Evolutionary conservation across 2,113 vertebrate species (phyloP).

Genomic region (Gymnorhina tibicen): DNA sequence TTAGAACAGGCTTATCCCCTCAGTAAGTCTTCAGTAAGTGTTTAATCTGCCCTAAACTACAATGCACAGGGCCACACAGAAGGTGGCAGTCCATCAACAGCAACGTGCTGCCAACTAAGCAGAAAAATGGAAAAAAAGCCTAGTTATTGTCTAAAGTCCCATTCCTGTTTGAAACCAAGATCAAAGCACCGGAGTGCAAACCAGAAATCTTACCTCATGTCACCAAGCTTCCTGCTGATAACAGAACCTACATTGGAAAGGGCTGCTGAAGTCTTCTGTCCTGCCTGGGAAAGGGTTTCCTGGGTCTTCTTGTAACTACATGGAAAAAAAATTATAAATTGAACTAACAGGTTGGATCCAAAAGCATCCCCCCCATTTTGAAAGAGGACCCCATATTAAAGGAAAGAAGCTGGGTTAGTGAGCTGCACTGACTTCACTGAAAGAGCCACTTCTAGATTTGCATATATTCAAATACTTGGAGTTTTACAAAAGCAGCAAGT

Average conservation of each 20-base stretch:
- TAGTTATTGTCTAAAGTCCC: not conserved
- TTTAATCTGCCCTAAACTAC: not conserved
- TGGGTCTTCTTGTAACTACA: slow-evolving; percentile 96
- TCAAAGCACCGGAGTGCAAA: not conserved
- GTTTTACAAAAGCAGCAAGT: not conserved
- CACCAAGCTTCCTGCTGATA: slow-evolving; percentile 88
- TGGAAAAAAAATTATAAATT: not conserved
- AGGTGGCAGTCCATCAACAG: not conserved
- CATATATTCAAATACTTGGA: not conserved
- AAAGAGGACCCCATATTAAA: not conserved
- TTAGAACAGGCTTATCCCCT: not conserved
- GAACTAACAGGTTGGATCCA: not conserved
- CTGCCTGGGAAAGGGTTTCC: slow-evolving; percentile 93
- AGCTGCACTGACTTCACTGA: not conserved
- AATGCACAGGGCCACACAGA: not conserved
- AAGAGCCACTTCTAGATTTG: not conserved
- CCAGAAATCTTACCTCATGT: slow-evolving; percentile 87
- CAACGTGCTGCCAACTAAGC: not conserved
- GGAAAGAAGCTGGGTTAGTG: not conserved
- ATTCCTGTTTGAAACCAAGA: not conserved
- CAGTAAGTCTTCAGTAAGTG: not conserved
- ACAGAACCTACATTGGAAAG: slow-evolving; percentile 87
- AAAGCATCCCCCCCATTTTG: not conserved
- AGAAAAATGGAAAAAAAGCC: not conserved
- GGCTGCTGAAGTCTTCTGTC: slow-evolving; percentile 92